These are phyloP conservation scores for Latrodectus geometricus DNA, from an alignment of 1,140 invertebrate species.

Conservation along the genomic window DNA sequence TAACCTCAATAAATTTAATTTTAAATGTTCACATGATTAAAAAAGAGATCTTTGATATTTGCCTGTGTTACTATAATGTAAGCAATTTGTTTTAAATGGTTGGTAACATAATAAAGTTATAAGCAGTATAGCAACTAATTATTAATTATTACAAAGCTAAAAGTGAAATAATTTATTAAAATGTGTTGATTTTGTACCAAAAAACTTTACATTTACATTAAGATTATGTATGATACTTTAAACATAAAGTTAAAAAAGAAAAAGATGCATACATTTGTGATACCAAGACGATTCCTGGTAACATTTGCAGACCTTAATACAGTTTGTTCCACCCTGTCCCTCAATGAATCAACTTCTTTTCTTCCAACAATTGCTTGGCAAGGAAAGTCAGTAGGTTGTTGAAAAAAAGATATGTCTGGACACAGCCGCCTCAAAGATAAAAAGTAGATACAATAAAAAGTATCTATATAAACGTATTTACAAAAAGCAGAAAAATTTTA, in stretches of 20 bases:
- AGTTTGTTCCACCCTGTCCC: constrained; percentile 87
- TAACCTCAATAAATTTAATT: too few species aligned
- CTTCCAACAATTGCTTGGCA: constrained; percentile 77
- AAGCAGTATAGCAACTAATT: too few species aligned
- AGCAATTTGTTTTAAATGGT: too few species aligned
- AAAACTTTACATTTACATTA: too few species aligned
- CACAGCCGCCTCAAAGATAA: constrained; percentile 79
- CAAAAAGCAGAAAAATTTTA: neutral
- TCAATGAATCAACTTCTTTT: constrained; percentile 81
- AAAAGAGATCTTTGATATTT: too few species aligned
- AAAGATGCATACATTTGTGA: constrained; percentile 66
- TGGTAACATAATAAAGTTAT: too few species aligned
- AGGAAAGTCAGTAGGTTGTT: constrained; percentile 89
- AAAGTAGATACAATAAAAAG: neutral
- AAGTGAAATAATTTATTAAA: too few species aligned
- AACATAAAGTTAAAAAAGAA: neutral
- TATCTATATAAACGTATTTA: neutral
- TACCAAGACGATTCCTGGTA: constrained; percentile 87
- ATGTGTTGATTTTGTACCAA: too few species aligned
- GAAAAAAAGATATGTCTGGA: constrained; percentile 97
- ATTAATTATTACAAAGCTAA: too few species aligned
- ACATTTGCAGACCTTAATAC: constrained; percentile 89
- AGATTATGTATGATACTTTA: too few species aligned
- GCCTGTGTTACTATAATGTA: too few species aligned
- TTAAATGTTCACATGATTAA: too few species aligned